Base-by-base conservation (phyloP, 2,888 invertebrate genomes). In the Leptura quadrifasciata region DNA sequence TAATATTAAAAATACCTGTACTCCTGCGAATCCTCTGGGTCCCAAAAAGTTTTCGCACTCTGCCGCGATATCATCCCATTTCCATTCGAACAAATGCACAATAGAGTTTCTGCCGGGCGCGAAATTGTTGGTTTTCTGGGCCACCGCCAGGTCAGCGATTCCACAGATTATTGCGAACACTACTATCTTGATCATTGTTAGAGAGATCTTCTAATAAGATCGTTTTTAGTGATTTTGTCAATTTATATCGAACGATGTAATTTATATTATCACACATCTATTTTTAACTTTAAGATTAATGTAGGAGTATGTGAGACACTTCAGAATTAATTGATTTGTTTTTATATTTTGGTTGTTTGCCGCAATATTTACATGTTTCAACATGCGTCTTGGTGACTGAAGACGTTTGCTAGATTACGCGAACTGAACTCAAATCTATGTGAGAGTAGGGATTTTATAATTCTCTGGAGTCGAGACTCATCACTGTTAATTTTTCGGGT, bases 71-170 rank as follows among this genome's bases (percentile, higher is more conserved):
- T 96, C 96, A 20, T 90, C 88, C 93, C 94, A 96, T 87, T 94
- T 95, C 96, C 96, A 96, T 87, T 96, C 96, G 81, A 95, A 95
- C 15, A 95, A 89, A 84, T 95, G 95, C 0, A 95, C 95, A 88
- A 96, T 94, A 0, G 92, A 92, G 15, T 91, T 91, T 18, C 93
- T 90, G 47, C 91, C 91, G 0, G 88, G 85, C 61, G 89, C 91
- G 87, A 91, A 92, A 88, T 93, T 87, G 0, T 92, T 91, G 86
- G 93, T 90, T 80, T 92, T 92, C 84, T 91, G 92, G 5, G 82
- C 83, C 10, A 63, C 54, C n/a, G 47, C 76, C 21, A 57, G 20
- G n/a, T 57, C 31, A 21, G 60, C 65, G 2, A 75, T 0, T 10
- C 31, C 17, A 18, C 15, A 60, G 17, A 72, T 21, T 24, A 76